Conservation (phyloP, 2,113 vertebrate genomes). For the Embiotoca jacksoni region DNA sequence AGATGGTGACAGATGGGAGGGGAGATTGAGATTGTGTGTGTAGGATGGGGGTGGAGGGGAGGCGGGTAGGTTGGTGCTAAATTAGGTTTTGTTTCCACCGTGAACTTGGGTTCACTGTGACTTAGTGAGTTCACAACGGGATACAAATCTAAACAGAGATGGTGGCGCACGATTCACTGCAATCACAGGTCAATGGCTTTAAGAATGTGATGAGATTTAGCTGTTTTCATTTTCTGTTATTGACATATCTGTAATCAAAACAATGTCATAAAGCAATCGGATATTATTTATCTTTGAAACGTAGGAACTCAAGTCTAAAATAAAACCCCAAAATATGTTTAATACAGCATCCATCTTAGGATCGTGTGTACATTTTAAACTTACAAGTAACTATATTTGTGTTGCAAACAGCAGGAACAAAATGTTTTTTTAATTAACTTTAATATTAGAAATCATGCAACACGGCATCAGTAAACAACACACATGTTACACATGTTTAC, state of each 20-base stretch:
- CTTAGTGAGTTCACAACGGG: constrained; percentile 35
- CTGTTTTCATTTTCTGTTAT: background rate
- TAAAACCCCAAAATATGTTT: background rate
- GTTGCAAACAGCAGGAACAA: background rate
- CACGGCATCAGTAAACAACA: too few relatives aligned
- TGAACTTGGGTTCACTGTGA: constrained; percentile 51
- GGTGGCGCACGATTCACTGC: background rate
- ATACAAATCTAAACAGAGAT: constrained; percentile 46
- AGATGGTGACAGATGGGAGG: constrained; percentile 56
- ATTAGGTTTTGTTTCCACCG: constrained; percentile 70
- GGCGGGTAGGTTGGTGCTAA: constrained; percentile 56
- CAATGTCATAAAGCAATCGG: background rate
- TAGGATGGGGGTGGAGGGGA: background rate
- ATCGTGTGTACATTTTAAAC: too few relatives aligned
- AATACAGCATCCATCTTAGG: background rate
- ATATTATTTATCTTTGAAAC: constrained; percentile 14
- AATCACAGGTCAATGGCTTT: constrained; percentile 14
- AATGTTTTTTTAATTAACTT: background rate
- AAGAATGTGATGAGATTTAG: constrained; percentile 6
- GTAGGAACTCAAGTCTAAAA: background rate
- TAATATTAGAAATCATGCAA: too few relatives aligned
- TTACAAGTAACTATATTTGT: background rate
- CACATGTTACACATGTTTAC: too few relatives aligned
- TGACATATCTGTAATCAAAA: background rate
- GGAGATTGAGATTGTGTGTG: constrained; percentile 48